Conservation (phyloP, 2,888 invertebrate genomes). For the Phorcus lineatus region DNA sequence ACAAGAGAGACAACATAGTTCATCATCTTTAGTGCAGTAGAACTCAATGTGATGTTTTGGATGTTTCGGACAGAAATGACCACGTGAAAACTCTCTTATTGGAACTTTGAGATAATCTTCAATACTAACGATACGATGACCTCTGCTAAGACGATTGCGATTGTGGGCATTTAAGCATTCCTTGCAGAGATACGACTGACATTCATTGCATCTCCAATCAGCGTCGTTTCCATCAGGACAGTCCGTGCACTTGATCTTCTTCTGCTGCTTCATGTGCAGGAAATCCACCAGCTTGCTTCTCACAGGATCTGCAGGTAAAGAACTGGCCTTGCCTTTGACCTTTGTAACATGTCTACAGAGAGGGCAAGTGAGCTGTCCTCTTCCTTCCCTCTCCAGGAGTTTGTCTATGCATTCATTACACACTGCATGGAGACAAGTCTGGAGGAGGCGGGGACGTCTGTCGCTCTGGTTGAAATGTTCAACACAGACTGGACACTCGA, state of each 20-base stretch:
- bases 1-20: not conserved
- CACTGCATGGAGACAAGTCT: not conserved
- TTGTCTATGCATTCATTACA: not conserved
- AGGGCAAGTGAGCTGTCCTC: not conserved
- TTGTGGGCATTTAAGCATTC: not conserved
- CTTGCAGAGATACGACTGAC: not conserved
- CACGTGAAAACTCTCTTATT: not conserved
- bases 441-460: not conserved
- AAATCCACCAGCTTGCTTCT: not conserved
- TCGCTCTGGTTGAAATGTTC: conserved; percentile 10
- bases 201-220: not conserved
- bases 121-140: not conserved
- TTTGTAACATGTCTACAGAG: not conserved
- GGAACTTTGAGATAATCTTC: not conserved
- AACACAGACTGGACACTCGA: conserved; percentile 6
- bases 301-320: not conserved
- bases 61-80: not conserved
- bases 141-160: not conserved
- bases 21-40: not conserved
- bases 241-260: not conserved
- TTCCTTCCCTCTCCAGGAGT: not conserved
- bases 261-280: not conserved
- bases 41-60: not conserved
- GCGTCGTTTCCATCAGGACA: not conserved
- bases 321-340: not conserved